phyloP scores from a whole-genome alignment of 1,140 invertebrate genomes.

The Leptoteleia sp. region DNA sequence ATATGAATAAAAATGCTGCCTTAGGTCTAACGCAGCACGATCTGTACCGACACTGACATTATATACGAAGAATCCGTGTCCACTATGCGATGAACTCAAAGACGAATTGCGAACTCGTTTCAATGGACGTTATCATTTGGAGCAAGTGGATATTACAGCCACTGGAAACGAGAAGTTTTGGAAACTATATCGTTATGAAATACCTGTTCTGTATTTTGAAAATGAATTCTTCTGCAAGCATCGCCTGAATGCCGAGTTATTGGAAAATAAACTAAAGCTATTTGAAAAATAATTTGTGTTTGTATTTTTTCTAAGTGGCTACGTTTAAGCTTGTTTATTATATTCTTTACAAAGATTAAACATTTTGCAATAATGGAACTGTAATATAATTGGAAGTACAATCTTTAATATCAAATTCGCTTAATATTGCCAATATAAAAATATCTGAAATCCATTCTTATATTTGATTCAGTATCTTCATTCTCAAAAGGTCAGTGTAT shows the following conservation, averaged over 20 bases:
- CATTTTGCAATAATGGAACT: no score
- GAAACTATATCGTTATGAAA: conserved; percentile 90
- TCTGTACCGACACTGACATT: conserved; percentile 85
- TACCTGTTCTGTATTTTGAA: conserved; percentile 93
- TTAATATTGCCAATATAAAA: no score
- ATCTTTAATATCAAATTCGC: no score
- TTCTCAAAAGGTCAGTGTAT: no score
- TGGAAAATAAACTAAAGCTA: conserved; percentile 79
- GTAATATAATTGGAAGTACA: no score
- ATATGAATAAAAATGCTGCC: conserved; percentile 25
- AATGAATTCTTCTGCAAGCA: conserved; percentile 92
- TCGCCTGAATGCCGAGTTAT: conserved; percentile 83
- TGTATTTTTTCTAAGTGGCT: background rate
- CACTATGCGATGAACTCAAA: conserved; percentile 90
- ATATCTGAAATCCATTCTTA: no score
- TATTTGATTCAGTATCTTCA: no score
- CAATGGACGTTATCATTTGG: conserved; percentile 83
- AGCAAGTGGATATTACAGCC: conserved; percentile 89
- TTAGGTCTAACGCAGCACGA: conserved; percentile 70
- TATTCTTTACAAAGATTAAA: no score
- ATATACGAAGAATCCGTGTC: conserved; percentile 91
- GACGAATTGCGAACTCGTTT: conserved; percentile 84
- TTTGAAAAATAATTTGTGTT: conserved; percentile 41
- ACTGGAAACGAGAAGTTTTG: conserved; percentile 87
- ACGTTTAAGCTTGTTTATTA: no score